These are phyloP conservation scores for Netelia inedita DNA, from an alignment of 2,888 invertebrate species.

Conservation along the genomic window DNA sequence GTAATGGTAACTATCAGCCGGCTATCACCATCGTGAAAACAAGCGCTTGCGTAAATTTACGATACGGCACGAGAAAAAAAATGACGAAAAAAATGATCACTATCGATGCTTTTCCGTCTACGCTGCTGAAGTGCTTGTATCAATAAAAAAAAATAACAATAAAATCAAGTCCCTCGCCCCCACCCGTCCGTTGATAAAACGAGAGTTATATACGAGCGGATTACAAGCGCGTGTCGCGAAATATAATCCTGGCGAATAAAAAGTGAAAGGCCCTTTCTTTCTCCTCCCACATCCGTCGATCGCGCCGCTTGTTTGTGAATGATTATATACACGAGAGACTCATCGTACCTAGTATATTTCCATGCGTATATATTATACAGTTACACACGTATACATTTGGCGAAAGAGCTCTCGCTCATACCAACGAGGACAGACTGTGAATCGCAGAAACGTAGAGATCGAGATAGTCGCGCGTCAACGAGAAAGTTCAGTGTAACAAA, in stretches of 20 bases:
- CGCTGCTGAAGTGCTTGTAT: no score
- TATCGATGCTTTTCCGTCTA: neutral
- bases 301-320: constrained; percentile 62
- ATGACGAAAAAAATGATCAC: neutral
- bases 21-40: neutral
- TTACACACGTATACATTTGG: neutral
- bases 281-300: constrained; percentile 48
- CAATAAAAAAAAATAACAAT: no score
- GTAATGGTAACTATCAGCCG: neutral
- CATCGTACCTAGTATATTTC: neutral
- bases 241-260: constrained; percentile 5
- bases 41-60: neutral
- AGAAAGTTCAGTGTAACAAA: constrained; percentile 72
- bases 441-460: constrained; percentile 64
- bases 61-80: neutral
- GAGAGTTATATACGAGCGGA: neutral
- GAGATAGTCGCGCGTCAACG: constrained; percentile 69
- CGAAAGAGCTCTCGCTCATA: constrained; percentile 24
- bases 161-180: no score
- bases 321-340: constrained; percentile 10
- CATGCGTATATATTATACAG: neutral
- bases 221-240: neutral
- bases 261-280: constrained; percentile 62
- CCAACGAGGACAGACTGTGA: constrained; percentile 35
- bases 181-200: neutral